These are phyloP conservation scores for Cryptops parisi DNA, from an alignment of 2,888 invertebrate species.

Conservation along the genomic window DNA sequence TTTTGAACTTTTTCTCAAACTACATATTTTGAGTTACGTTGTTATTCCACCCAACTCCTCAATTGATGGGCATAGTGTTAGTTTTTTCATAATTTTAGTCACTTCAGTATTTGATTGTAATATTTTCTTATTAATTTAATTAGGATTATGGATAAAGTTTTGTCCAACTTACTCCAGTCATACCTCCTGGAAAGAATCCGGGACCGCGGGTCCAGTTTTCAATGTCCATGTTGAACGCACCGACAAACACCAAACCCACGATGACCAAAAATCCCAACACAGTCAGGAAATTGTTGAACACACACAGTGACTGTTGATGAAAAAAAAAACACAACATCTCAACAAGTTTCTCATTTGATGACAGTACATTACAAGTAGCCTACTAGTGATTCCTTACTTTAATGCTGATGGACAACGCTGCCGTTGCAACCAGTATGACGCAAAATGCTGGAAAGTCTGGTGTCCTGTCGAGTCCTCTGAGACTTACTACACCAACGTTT, in stretches of 20 bases:
- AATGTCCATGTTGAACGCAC: slow-evolving; percentile 19
- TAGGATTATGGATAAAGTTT: neutral
- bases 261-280: slow-evolving; percentile 20
- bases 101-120: too few species aligned
- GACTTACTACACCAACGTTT: slow-evolving; percentile 3
- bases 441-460: slow-evolving; percentile 10
- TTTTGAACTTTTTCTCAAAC: too few species aligned
- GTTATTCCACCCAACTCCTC: too few species aligned
- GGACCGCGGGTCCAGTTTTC: slow-evolving; percentile 21
- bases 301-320: slow-evolving; percentile 17
- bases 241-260: slow-evolving; percentile 19
- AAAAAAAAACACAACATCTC: neutral
- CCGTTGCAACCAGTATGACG: slow-evolving; percentile 1
- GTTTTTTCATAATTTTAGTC: too few species aligned
- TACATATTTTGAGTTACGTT: too few species aligned
- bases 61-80: too few species aligned
- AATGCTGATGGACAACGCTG: slow-evolving; percentile 3
- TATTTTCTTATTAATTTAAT: too few species aligned
- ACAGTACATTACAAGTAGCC: neutral
- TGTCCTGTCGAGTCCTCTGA: slow-evolving; percentile 9
- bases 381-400: slow-evolving; percentile 4
- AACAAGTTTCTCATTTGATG: neutral
- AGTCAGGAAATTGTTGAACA: slow-evolving; percentile 19
- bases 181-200: slow-evolving; percentile 21
- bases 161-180: slow-evolving; percentile 19